A percentile compares a stretch with the other conserved stretches of the same genome.
Evolutionary conservation across 30 jellyfish, hydroid and myxozoan genomes (phyloP).

Genomic region (Nemopilema nomurai): DNA sequence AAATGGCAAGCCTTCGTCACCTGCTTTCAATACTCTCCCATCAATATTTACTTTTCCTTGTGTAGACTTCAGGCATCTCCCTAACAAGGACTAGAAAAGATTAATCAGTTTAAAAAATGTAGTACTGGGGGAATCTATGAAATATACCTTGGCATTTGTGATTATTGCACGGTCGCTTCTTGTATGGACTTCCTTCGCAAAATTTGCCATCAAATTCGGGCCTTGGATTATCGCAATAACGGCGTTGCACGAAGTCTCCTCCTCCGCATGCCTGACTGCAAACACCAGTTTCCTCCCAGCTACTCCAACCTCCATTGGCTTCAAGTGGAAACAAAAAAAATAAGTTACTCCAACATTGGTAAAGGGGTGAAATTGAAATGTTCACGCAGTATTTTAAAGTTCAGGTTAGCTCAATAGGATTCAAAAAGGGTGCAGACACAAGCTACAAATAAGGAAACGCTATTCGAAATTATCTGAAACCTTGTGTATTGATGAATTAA

Average conservation of each 20-base stretch:
- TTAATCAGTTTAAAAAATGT: too few species aligned
- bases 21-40: too few species aligned
- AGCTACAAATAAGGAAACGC: too few species aligned
- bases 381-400: too few species aligned
- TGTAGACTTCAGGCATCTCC: too few species aligned
- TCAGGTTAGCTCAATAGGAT: too few species aligned
- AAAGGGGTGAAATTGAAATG: too few species aligned
- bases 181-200: constrained; percentile 42
- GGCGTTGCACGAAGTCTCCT: constrained; percentile 36
- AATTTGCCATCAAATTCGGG: constrained; percentile 61
- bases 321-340: background rate
- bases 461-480: too few species aligned
- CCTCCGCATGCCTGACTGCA: constrained; percentile 80
- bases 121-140: background rate
- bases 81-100: too few species aligned
- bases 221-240: constrained; percentile 78
- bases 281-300: constrained; percentile 45
- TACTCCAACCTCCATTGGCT: constrained; percentile 86
- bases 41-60: too few species aligned
- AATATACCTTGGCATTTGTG: constrained; percentile 61
- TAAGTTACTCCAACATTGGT: background rate
- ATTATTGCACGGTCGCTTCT: constrained; percentile 35
- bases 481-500: too few species aligned
- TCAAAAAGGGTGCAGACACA: too few species aligned
- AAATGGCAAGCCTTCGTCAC: background rate